A percentile compares a stretch with the other conserved stretches of the same genome.
These are phyloP conservation scores for Pelusios castaneus DNA, from an alignment of 2,113 vertebrate genomes.

Conservation along the genomic window DNA sequence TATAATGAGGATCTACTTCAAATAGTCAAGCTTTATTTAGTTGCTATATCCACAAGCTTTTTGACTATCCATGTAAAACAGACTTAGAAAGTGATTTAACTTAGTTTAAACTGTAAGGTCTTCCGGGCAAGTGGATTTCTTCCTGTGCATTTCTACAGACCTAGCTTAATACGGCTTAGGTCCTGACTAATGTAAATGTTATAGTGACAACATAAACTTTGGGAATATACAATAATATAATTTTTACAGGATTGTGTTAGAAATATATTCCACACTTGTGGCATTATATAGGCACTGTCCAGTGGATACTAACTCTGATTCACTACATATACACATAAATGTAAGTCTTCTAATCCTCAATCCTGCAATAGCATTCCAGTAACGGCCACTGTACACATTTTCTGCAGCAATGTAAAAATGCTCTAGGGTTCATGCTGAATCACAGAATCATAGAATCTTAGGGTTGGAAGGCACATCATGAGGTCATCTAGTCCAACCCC, in stretches of 20 bases:
- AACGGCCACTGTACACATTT: not conserved
- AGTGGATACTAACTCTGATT: not conserved
- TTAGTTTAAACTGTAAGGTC: not conserved
- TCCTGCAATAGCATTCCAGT: not conserved
- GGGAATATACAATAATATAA: not conserved
- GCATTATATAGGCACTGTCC: not conserved
- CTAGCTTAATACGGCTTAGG: not conserved
- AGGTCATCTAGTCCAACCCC: too few relatives aligned
- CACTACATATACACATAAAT: not conserved
- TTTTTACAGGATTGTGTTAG: not conserved
- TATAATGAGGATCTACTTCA: not conserved
- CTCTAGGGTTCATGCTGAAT: not conserved
- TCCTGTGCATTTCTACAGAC: not conserved
- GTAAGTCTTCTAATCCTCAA: not conserved
- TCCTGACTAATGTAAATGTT: not conserved
- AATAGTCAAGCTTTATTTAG: not conserved
- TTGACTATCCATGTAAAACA: not conserved
- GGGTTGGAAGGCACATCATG: too few relatives aligned
- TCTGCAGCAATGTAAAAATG: not conserved
- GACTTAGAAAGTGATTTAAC: not conserved
- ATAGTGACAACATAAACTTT: not conserved
- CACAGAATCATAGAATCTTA: too few relatives aligned
- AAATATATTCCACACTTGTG: not conserved
- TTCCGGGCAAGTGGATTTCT: not conserved
- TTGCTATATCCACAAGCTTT: not conserved